Evolutionary conservation across 2,888 invertebrate genomes (phyloP), one percentile per base, ranked within the genome.

Genomic region (Phortica magna): DNA sequence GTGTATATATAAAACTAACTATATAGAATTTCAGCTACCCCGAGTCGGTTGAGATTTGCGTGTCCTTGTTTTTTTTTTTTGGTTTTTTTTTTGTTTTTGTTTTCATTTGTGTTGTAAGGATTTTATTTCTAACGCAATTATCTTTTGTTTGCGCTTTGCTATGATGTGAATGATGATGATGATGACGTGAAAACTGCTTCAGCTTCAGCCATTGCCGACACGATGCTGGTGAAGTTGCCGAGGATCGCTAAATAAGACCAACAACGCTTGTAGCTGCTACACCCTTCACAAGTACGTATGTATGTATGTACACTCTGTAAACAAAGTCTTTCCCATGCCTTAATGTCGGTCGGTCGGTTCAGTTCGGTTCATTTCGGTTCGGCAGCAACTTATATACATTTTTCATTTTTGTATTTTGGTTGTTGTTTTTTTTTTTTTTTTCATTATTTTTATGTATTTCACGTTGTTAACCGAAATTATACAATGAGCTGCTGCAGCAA

Each of bases 51-150:
- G 31, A 31, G 17, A 55, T 14, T n/a, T 55, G n/a, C 55, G 14
- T 55, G 55, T 55, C 55, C 55, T 55, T 55, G 55, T 7, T 17
- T 55, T 55, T 55, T 12, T 55, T 7, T 55, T 17, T 55, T n/a
- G n/a, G 12, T 7, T 17, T 55, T 5, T n/a, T 55, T 7, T 55
- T 17, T 55, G 12, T 7, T 17, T 55, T 5, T n/a, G 55, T 55
- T 17, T 55, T 17, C 17, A 17, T 55, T 17, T 55, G 14, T 55
- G 55, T 12, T 55, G n/a, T 55, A 55, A 55, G 61, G 61, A 61
- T 61, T 61, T 61, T 61, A 61, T 61, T 61, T 61, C 61, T 61
- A 61, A 61, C 22, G 61, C 61, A 61, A 61, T 61, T 61, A 61
- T 61, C 61, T 61, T 61, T 22, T 61, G 61, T 61, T 61, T 61